Percentiles rank a stretch among this genome's conserved stretches.
These are phyloP conservation scores for Platalea minor DNA, from an alignment of 2,797 vertebrate genomes.

Conservation along the genomic window DNA sequence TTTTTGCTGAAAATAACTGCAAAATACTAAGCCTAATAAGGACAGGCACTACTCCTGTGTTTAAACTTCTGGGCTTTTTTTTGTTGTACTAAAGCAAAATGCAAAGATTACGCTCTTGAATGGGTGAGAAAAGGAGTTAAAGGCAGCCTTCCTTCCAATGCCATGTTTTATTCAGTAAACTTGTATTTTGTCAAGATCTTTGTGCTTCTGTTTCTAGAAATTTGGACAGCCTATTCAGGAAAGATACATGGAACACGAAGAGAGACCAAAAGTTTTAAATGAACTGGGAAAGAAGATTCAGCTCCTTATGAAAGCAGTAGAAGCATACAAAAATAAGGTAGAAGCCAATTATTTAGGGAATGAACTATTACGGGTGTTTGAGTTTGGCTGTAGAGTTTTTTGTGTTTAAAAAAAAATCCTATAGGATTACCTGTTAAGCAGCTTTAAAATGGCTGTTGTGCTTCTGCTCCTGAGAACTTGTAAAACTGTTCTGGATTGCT, in stretches of 20 bases:
- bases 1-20: background rate
- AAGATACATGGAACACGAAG: conserved; percentile 87
- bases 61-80: background rate
- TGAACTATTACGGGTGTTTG: fast-evolving
- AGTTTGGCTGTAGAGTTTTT: background rate
- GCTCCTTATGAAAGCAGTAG: conserved; percentile 89
- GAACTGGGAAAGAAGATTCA: conserved; percentile 93
- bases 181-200: fast-evolving
- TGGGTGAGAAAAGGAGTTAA: background rate
- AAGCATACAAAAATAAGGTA: conserved; percentile 92
- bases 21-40: background rate
- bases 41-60: background rate
- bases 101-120: background rate
- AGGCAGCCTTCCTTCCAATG: background rate
- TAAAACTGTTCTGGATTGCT: background rate
- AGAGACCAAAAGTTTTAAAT: conserved; percentile 90
- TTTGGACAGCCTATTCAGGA: conserved; percentile 91
- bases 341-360: background rate
- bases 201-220: conserved; percentile 73
- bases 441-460: background rate
- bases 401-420: background rate
- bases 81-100: background rate
- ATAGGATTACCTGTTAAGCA: background rate
- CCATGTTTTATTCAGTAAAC: background rate
- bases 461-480: background rate